These are phyloP conservation scores for Dermolepida albohirtum DNA, from an alignment of 2,888 invertebrate species.

Conservation along the genomic window DNA sequence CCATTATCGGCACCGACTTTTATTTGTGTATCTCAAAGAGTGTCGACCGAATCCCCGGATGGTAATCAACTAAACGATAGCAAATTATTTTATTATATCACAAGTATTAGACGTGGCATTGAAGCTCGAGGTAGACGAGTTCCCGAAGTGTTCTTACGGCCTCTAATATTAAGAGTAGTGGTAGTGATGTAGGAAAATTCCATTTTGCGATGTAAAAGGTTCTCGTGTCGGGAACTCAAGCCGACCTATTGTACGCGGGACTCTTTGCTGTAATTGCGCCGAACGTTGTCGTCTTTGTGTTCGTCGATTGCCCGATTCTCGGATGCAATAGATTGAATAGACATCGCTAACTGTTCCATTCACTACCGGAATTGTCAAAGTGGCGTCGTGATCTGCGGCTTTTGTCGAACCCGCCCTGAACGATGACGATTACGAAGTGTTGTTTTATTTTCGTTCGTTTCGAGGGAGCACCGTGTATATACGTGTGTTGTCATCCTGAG, in stretches of 20 bases:
- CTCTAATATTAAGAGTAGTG: no score
- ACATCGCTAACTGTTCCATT: constrained; percentile 56
- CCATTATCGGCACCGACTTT: no score
- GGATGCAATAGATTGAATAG: constrained; percentile 58
- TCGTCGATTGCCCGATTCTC: constrained; percentile 58
- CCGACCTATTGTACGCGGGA: constrained; percentile 49
- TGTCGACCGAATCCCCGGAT: no score
- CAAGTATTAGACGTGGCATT: no score
- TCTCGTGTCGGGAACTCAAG: constrained; percentile 6
- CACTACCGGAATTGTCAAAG: constrained; percentile 44
- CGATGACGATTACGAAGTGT: background rate
- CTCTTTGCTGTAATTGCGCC: constrained; percentile 58
- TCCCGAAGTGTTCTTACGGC: no score
- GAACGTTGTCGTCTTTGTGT: constrained; percentile 60
- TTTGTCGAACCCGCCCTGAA: constrained; percentile 14
- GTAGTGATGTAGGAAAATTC: constrained; percentile 17
- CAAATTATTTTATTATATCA: no score
- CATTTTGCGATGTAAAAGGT: constrained; percentile 6
- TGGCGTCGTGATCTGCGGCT: constrained; percentile 36
- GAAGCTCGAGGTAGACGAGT: no score
- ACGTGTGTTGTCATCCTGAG: background rate
- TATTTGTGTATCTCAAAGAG: no score
- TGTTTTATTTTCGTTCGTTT: constrained; percentile 20
- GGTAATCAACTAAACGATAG: no score
- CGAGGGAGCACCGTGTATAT: background rate